phyloP scores from a whole-genome alignment of 2,888 invertebrate genomes.

The Nephrotoma appendiculata region DNA sequence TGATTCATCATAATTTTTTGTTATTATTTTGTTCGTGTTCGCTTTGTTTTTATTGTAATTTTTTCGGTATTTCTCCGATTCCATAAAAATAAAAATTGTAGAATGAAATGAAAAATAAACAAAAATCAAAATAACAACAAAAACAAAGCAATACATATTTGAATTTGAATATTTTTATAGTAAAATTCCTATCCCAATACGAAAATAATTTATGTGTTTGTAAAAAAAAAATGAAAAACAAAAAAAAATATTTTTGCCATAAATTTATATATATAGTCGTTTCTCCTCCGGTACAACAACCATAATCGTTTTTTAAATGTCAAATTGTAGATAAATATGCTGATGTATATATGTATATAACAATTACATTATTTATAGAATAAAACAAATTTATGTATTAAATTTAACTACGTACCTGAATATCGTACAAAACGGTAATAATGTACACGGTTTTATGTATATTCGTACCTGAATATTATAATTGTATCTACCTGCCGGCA shows the following conservation, averaged over 20 bases:
- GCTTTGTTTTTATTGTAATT: neutral
- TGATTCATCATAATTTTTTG: neutral
- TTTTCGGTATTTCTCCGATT: neutral
- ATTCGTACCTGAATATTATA: no score
- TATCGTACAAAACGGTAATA: no score
- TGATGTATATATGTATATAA: no score
- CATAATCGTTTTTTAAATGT: neutral
- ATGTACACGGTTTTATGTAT: no score
- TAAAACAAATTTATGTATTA: neutral
- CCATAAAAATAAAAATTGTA: neutral
- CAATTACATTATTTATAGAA: neutral
- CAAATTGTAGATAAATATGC: neutral
- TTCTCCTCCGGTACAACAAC: neutral
- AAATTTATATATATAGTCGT: neutral
- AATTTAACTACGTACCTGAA: neutral
- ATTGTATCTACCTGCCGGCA: no score
- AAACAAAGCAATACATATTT: neutral
- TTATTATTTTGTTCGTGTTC: neutral
- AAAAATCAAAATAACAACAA: neutral
- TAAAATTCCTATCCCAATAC: neutral
- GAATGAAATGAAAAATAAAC: neutral
- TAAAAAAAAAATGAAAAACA: neutral
- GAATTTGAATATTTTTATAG: neutral
- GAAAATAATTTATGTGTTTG: neutral
- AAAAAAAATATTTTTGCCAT: neutral